A percentile compares a stretch with the other conserved stretches of the same genome.
phyloP scores from a whole-genome alignment of 2,888 invertebrate species.

The Drosophila ezoana region DNA sequence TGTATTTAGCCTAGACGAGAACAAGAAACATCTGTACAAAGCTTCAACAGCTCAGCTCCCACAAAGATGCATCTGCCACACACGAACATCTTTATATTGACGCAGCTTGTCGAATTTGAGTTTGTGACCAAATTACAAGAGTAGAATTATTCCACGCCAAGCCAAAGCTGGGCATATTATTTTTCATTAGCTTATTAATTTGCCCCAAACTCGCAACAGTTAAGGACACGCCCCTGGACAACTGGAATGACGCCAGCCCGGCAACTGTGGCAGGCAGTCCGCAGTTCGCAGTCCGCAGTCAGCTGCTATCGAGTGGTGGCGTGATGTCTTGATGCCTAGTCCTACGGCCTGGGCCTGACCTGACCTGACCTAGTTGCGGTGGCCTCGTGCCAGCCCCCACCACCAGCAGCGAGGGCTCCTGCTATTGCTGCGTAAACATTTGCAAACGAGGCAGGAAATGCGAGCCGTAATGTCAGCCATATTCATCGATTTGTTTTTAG shows the following conservation, averaged over 20 bases:
- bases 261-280: constrained; percentile 1
- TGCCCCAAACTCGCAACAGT: constrained; percentile 5
- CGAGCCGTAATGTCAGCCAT: constrained; percentile 58
- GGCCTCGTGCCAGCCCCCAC: constrained; percentile 33
- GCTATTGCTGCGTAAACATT: constrained; percentile 39
- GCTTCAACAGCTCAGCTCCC: not conserved
- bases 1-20: not conserved
- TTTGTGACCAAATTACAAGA: not conserved
- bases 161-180: not conserved
- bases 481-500: constrained; percentile 63
- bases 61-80: not conserved
- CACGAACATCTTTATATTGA: not conserved
- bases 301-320: constrained; percentile 54
- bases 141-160: not conserved
- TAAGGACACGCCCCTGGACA: constrained; percentile 35
- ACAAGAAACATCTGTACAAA: constrained; percentile 7
- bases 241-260: constrained; percentile 60
- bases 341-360: constrained; percentile 27
- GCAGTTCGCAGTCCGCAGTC: not conserved
- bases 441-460: constrained; percentile 38
- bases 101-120: not conserved
- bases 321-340: constrained; percentile 46
- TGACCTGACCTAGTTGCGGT: constrained; percentile 69
- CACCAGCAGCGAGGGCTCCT: not conserved
- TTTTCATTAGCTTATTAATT: constrained; percentile 45